Evolutionary conservation across 2,113 vertebrate species (phyloP).

Genomic region (Daboia siamensis): DNA sequence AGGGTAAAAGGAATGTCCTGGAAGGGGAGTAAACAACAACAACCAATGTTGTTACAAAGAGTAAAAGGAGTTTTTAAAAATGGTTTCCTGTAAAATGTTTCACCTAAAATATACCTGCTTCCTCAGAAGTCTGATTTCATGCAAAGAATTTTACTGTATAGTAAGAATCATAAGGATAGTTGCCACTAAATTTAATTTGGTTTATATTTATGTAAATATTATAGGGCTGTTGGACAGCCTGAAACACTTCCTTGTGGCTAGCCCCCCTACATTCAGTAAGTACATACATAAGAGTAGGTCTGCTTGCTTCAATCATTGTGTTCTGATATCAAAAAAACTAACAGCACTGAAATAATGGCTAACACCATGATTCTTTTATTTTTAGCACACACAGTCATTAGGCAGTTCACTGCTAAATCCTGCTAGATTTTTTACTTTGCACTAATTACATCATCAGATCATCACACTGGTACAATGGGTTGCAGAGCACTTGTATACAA

Average conservation of each 20-base stretch:
- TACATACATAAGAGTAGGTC: neutral
- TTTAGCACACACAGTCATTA: conserved; percentile 75
- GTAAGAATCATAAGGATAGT: neutral
- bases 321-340: conserved; percentile 31
- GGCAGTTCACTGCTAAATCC: conserved; percentile 73
- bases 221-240: neutral
- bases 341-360: conserved; percentile 31
- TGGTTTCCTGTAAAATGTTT: neutral
- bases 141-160: neutral
- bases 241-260: neutral
- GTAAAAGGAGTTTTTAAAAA: neutral
- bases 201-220: neutral
- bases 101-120: neutral
- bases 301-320: neutral
- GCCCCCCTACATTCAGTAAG: neutral
- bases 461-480: conserved; percentile 83
- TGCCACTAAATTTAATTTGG: neutral
- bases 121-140: neutral
- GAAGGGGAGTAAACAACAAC: neutral
- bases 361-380: conserved; percentile 43
- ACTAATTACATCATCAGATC: conserved; percentile 95
- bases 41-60: neutral
- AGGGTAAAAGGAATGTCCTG: neutral
- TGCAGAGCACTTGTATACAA: conserved; percentile 77
- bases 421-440: conserved; percentile 74